Conservation (phyloP, 1,140 invertebrate genomes). For the Drosophila subobscura region DNA sequence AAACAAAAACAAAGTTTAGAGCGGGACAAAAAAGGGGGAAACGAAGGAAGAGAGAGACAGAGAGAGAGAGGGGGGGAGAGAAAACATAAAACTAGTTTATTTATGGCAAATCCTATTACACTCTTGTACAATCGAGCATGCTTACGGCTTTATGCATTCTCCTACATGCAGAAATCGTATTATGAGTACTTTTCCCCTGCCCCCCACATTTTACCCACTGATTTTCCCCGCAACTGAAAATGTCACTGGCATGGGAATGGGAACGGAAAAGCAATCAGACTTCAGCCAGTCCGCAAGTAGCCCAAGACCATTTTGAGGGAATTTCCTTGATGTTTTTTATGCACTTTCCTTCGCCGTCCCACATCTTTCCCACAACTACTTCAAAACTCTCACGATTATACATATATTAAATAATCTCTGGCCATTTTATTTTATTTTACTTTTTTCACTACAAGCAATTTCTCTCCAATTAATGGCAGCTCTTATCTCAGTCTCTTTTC, state of each 20-base stretch:
- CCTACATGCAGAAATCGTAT: conserved; percentile 37
- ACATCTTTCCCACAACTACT: conserved; percentile 7
- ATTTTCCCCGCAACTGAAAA: background rate
- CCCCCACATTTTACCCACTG: no score
- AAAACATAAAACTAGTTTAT: conserved; percentile 29
- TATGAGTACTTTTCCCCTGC: conserved; percentile 19
- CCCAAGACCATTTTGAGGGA: conserved; percentile 29
- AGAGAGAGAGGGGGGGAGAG: background rate
- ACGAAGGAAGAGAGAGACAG: background rate
- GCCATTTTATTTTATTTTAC: conserved; percentile 1
- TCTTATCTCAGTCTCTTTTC: conserved; percentile 30
- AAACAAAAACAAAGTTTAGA: no score
- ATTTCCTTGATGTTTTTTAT: conserved; percentile 34
- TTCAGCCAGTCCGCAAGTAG: conserved; percentile 22
- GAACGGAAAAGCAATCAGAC: conserved; percentile 33
- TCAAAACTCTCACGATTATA: conserved; percentile 5
- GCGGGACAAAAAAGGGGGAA: background rate
- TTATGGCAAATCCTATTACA: conserved; percentile 24
- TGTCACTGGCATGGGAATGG: conserved; percentile 13
- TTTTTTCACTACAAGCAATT: conserved; percentile 23
- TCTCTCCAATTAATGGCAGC: conserved; percentile 49
- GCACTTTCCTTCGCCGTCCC: background rate
- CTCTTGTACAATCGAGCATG: conserved; percentile 34
- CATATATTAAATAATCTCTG: conserved; percentile 30
- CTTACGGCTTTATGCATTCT: conserved; percentile 28